Evolutionary conservation across 2,797 vertebrate genomes (phyloP), one percentile per base, ranked within the genome.

Genomic region (Paratrypauchen microcephalus): DNA sequence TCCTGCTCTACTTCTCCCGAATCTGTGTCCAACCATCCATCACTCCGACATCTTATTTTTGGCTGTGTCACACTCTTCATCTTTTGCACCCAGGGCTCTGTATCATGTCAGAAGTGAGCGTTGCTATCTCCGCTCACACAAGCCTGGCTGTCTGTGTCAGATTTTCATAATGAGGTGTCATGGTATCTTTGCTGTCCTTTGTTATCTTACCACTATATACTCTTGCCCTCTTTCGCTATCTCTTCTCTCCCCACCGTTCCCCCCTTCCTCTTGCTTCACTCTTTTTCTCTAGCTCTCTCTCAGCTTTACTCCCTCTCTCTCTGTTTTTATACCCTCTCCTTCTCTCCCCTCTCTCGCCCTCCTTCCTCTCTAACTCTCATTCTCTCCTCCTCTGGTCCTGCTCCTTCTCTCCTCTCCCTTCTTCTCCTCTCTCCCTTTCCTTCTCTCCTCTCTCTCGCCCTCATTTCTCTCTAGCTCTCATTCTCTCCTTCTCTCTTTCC

Each of bases 121-220:
- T 57, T 9, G 23, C 23, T 69, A 52, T 41, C 47, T 64, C 45
- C 63, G 59, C 55, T 65, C 65, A 66, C 54, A 21, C 50, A 50
- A 73, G 39, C 36, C 47, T 59, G 48, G 45, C 3, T 0, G 4
- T 69, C 66, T 69, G 61, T 76, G 56, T 62, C 71, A 71, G 16
- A 36, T 72, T 81, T 73, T 74, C 66, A 72, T 65, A 75, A 70
- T 32, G 68, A 79, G 30, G 24, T 69, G 78, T 76, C 74, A 66
- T 19, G 7, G 21, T 54, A 65, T 74, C 59, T 56, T 45, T 69
- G 70, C 45, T 64, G 48, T 52, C 58, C 60, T 70, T 69, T 59
- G 41, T 41, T 64, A 62, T 68, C 65, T 13, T 28, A 63, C 72
- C 21, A 4, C 26, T 68, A 50, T 54, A n/a, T 58, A 2, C 5